These are phyloP conservation scores for Dendrocopos noguchii DNA, from an alignment of 2,113 vertebrate genomes.

Conservation along the genomic window DNA sequence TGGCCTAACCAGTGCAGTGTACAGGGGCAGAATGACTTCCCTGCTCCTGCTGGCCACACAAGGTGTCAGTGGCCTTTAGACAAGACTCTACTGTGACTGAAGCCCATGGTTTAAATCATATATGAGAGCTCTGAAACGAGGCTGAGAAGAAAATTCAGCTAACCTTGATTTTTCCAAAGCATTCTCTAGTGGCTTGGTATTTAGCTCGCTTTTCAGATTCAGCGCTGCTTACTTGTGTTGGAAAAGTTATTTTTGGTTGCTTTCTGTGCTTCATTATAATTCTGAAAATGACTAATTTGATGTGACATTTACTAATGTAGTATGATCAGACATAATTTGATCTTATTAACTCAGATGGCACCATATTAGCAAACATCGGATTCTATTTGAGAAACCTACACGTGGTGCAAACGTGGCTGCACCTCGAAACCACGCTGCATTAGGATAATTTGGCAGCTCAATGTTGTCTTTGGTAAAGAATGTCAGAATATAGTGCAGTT, in stretches of 20 bases:
- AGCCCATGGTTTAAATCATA: not conserved
- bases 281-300: conserved; percentile 74
- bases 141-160: not conserved
- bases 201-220: conserved; percentile 8
- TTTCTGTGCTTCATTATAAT: conserved; percentile 63
- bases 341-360: conserved; percentile 74
- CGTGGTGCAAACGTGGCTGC: conserved; percentile 48
- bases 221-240: conserved; percentile 57
- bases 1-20: no score
- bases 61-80: not conserved
- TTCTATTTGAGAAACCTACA: conserved; percentile 70
- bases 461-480: conserved; percentile 39
- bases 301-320: conserved; percentile 75
- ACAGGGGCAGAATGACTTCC: no score
- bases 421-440: conserved; percentile 66
- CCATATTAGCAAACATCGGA: conserved; percentile 73
- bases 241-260: conserved; percentile 73
- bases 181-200: conserved; percentile 16
- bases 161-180: not conserved
- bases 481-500: not conserved
- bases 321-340: conserved; percentile 77
- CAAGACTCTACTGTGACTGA: not conserved
- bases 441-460: conserved; percentile 60
- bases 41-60: no score
- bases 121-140: not conserved